Conservation (phyloP, 1,140 invertebrate genomes). For the Parapsyche elsis region DNA sequence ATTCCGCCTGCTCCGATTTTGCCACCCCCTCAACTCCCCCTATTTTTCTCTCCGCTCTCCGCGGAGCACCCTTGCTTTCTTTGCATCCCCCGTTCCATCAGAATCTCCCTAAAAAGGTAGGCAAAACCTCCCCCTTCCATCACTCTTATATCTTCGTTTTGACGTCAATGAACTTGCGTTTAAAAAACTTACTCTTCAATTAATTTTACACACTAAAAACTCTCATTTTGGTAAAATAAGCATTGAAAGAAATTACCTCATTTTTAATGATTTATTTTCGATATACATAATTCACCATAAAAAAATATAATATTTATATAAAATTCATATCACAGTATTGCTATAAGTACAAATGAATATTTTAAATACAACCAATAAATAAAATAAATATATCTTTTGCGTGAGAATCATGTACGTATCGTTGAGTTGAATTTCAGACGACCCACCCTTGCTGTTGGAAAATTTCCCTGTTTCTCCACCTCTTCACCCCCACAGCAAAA, state of each 20-base stretch:
- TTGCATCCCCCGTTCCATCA: neutral
- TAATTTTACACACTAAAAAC: too few species aligned
- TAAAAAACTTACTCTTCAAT: too few species aligned
- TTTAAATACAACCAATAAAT: neutral
- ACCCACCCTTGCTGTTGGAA: neutral
- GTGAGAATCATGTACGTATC: neutral
- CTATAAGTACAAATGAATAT: too few species aligned
- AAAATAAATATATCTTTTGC: neutral
- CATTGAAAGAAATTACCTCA: too few species aligned
- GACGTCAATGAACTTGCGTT: constrained; percentile 38
- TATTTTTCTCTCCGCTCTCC: constrained; percentile 24
- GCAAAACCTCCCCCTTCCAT: constrained; percentile 8
- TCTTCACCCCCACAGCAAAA: constrained; percentile 32
- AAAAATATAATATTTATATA: too few species aligned
- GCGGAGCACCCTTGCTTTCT: constrained; percentile 8
- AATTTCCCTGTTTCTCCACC: neutral
- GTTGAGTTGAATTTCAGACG: neutral
- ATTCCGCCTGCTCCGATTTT: constrained; percentile 25
- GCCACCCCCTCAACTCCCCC: neutral
- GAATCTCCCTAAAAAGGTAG: constrained; percentile 13
- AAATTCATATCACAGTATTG: neutral
- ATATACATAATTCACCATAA: neutral
- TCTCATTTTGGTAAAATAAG: too few species aligned
- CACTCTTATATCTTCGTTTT: neutral
- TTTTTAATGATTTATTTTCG: neutral